Evolutionary conservation across 2,113 vertebrate genomes (phyloP), one percentile per base, ranked within the genome.

Genomic region (Solenodon paradoxus): DNA sequence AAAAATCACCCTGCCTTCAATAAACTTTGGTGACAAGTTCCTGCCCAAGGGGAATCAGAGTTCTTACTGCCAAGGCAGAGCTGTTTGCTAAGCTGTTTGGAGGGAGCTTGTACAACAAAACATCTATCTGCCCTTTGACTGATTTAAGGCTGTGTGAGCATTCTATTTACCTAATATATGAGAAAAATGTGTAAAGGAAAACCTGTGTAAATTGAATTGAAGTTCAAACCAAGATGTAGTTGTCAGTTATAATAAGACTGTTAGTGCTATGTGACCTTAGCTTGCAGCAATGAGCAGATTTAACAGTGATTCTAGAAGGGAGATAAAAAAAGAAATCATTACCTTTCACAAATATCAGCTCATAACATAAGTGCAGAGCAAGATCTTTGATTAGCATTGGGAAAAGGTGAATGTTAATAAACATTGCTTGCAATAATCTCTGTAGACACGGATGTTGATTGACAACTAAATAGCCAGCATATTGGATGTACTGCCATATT

Each of bases 101-200:
- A 95, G 38, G 17, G 1, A 95, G n/a, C 32, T 88, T 89, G 82
- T 51, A 30, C 28, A 86, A 95, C 59, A 92, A 55, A 96, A 90
- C 45, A 79, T 93, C 59, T 88, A 59, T 96, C 61, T 96, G 72
- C 51, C 84, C 90, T 97, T 90, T 95, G 93, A 96, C 82, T 88
- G 90, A 96, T 95, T 95, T 92, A 91, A 95, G 57, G 28, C 61
- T 88, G 55, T 95, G 78, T 91, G 49, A 96, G 78, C 88, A 94
- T 95, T 97, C 91, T 95, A 88, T 95, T 97, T 92, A 91, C 78
- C 72, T 96, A 97, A 94, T 96, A 90, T 86, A 88, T 92, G 86
- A 96, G 81, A 88, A 96, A 97, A 95, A 87, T 75, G 83, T 96
- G 72, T 49, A 92, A 90, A 94, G 85, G 38, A 90, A 96, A 97